These are phyloP conservation scores for Takifugu rubripes DNA, from an alignment of 2,797 vertebrate genomes.

Conservation along the genomic window DNA sequence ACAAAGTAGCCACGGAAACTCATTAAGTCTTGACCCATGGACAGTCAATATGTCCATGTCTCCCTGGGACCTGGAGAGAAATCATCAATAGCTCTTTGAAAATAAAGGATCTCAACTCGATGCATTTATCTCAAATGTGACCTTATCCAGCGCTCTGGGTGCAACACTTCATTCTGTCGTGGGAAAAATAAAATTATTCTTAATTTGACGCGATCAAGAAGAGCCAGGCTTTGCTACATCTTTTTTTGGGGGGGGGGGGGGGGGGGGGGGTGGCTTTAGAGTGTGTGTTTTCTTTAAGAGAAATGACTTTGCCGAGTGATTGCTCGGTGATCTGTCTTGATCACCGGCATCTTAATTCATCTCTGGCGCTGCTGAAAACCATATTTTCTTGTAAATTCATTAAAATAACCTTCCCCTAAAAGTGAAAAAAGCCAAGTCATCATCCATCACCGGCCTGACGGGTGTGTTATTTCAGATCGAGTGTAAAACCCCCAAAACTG, in stretches of 20 bases:
- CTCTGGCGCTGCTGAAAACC: slow-evolving; percentile 4
- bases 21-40: neutral
- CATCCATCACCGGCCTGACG: slow-evolving; percentile 8
- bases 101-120: no score
- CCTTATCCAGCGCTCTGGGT: neutral
- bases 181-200: neutral
- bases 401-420: slow-evolving; percentile 5
- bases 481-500: neutral
- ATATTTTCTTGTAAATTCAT: slow-evolving; percentile 4
- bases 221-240: neutral
- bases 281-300: slow-evolving; percentile 15
- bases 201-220: neutral
- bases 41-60: neutral
- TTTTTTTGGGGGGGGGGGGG: no score
- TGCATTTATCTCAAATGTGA: neutral
- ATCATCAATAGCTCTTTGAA: neutral
- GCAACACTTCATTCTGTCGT: neutral
- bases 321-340: slow-evolving; percentile 32
- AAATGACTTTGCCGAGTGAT: slow-evolving; percentile 14
- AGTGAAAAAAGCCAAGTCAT: neutral
- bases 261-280: neutral
- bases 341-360: slow-evolving; percentile 32
- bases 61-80: neutral
- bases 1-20: neutral
- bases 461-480: slow-evolving; percentile 14